Base-by-base conservation (phyloP, 2,888 invertebrate species). In the Gasteruption jaculator region DNA sequence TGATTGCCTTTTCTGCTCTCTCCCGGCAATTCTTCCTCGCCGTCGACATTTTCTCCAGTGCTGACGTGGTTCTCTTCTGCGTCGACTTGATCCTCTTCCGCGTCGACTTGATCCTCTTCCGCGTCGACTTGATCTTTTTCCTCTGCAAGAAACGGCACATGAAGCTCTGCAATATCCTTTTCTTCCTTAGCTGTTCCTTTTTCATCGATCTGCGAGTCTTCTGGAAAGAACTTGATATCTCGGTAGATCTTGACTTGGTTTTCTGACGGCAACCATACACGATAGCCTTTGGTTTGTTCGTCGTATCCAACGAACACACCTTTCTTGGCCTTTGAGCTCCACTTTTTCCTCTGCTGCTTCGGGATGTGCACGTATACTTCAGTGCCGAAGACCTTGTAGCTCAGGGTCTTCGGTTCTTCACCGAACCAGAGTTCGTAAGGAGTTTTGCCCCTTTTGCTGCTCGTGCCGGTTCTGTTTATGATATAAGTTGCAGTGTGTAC, bases 401-500 rank as follows among this genome's bases (percentile, higher is more conserved):
- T 24, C 2, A 5, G n/a, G 4, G 36, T 26, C 56, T 34, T 36
- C 5, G 31, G 11, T 6, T 18, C n/a, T 26, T 47, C 29, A 1
- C 56, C 55, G 43, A 41, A 41, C 58, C 61, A 63, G 5, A 62
- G 12, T 48, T 67, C 62, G 46, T 45, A 55, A 4, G 63, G 55
- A 29, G 57, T 53, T 25, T 41, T 44, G 27, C 53, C 45, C 1
- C 33, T 15, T 5, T 53, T 53, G 14, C 59, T 52, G 15, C 49
- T 60, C 3, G 57, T 55, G 18, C 60, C 57, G 3, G 47, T 63
- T 33, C 63, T 47, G 36, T 68, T 69, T 5, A 69, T 43, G 21
- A 64, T 39, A 41, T 60, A 67, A 3, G 56, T 54, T 10, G 62
- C 63, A 38, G 57, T 61, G 5, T 58, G 52, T 0, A 67, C 56